Evolutionary conservation across 2,113 vertebrate genomes (phyloP).

Genomic region (Himantopus leucocephalus): DNA sequence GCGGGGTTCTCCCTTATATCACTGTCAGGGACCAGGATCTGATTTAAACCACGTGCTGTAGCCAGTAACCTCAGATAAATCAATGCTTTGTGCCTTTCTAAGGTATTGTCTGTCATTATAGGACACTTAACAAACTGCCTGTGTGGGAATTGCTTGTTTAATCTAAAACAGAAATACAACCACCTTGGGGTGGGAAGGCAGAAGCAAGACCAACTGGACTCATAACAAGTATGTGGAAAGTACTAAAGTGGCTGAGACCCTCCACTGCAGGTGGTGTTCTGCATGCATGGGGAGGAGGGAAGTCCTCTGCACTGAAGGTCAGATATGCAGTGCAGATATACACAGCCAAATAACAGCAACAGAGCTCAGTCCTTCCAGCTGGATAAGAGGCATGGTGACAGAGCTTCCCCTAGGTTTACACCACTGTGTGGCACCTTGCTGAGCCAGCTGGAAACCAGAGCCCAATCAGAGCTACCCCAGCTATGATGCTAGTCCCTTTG

Average conservation of each 20-base stretch:
- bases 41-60: slow-evolving; percentile 51
- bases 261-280: not conserved
- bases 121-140: slow-evolving; percentile 5
- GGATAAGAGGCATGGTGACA: not conserved
- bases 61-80: slow-evolving; percentile 40
- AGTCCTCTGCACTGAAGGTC: not conserved
- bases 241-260: not conserved
- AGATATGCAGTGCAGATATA: not conserved
- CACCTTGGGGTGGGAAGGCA: not conserved
- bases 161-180: slow-evolving; percentile 35
- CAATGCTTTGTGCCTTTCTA: not conserved
- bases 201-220: not conserved
- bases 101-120: slow-evolving; percentile 6
- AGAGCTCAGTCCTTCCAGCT: not conserved
- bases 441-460: not conserved
- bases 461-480: not conserved
- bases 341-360: not conserved
- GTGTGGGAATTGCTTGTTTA: slow-evolving; percentile 21
- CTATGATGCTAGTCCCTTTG: not conserved
- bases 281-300: not conserved
- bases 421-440: not conserved
- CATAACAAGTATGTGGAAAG: not conserved
- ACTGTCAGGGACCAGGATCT: not conserved
- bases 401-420: not conserved
- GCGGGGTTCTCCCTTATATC: not conserved